These are phyloP conservation scores for Avahi laniger DNA, from an alignment of 2,797 vertebrate species.

Conservation along the genomic window DNA sequence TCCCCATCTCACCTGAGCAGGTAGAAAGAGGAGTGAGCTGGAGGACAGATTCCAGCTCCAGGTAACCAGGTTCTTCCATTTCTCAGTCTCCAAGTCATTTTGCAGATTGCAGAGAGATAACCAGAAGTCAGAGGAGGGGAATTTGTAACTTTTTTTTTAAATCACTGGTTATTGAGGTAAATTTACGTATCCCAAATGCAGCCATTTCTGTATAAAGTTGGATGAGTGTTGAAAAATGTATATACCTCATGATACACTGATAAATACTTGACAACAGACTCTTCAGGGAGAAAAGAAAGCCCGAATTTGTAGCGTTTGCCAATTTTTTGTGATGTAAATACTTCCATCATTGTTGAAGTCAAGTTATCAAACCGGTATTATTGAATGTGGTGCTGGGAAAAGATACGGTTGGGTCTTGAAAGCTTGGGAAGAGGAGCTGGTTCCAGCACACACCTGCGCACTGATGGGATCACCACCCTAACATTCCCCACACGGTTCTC, in stretches of 20 bases:
- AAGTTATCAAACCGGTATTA: not conserved
- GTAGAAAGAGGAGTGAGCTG: not conserved
- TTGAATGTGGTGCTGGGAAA: not conserved
- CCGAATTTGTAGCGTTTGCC: not conserved
- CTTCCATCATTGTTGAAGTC: not conserved
- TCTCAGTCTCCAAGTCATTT: not conserved
- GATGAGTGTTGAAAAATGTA: not conserved
- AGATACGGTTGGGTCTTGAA: not conserved
- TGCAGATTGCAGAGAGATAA: not conserved
- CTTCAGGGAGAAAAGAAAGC: not conserved
- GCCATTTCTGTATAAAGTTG: not conserved
- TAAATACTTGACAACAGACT: not conserved
- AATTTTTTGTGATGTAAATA: not conserved
- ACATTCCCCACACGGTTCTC: not conserved
- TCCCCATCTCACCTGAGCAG: not conserved
- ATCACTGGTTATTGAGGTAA: not conserved
- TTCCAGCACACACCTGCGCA: not conserved
- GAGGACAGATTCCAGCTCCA: not conserved
- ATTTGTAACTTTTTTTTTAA: not conserved
- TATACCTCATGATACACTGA: accelerated
- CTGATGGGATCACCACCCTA: not conserved
- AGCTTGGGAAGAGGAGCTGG: not conserved
- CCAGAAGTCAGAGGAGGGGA: not conserved
- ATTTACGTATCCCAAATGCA: not conserved
- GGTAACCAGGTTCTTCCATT: not conserved